Evolutionary conservation across 2,888 invertebrate genomes (phyloP).

Genomic region (Noctua pronuba): DNA sequence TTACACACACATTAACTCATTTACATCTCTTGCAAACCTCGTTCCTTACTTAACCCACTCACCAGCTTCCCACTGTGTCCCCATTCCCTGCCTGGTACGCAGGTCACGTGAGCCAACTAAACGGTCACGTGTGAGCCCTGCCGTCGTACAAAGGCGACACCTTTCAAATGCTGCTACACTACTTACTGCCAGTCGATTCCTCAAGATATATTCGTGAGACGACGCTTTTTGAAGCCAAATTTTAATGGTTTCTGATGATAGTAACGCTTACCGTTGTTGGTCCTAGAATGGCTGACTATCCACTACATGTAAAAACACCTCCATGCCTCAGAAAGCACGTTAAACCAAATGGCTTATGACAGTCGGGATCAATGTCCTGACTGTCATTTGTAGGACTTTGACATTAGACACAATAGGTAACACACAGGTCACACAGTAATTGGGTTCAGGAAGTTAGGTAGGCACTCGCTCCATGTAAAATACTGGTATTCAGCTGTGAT

Average conservation of each 20-base stretch:
- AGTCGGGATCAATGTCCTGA: background rate
- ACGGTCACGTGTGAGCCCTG: slow-evolving; percentile 71
- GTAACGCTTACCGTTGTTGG: background rate
- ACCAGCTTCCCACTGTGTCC: background rate
- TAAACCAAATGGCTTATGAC: background rate
- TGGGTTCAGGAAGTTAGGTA: background rate
- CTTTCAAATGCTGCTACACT: slow-evolving; percentile 39
- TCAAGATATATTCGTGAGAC: slow-evolving; percentile 29
- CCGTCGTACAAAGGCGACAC: slow-evolving; percentile 58
- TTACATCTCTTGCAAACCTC: background rate
- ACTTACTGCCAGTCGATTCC: slow-evolving; percentile 57
- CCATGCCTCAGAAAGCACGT: background rate
- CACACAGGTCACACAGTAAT: too few relatives aligned
- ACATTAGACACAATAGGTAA: too few relatives aligned
- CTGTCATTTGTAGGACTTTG: background rate
- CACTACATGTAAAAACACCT: background rate
- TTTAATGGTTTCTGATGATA: background rate
- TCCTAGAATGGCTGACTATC: background rate
- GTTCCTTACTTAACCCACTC: slow-evolving; percentile 7
- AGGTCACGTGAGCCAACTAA: slow-evolving; percentile 65
- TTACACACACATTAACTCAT: background rate
- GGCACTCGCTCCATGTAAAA: background rate
- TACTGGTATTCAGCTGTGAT: background rate
- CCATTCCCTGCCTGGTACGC: slow-evolving; percentile 28
- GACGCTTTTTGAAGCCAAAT: background rate